These are phyloP conservation scores for Hemicentrotus pulcherrimus DNA, from an alignment of 35 echinoderm and acorn worm genomes.

Conservation along the genomic window DNA sequence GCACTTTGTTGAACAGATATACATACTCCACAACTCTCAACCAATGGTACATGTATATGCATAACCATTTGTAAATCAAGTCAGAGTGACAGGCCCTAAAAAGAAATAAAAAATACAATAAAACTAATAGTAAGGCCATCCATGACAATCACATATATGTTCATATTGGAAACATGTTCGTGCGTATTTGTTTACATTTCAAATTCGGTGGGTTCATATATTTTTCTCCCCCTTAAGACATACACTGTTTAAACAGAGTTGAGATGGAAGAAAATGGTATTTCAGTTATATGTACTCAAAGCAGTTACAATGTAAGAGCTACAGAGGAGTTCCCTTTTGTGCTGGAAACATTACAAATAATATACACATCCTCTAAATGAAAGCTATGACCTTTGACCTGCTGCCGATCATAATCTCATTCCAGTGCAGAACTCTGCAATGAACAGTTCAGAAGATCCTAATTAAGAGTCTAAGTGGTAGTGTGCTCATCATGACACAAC, in stretches of 20 bases:
- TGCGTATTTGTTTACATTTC: neutral
- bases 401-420: no score
- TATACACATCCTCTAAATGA: neutral
- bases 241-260: neutral
- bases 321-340: neutral
- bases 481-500: no score
- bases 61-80: neutral
- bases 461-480: no score
- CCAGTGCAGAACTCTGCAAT: no score
- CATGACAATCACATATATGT: neutral
- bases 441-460: no score
- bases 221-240: neutral
- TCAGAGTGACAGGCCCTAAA: neutral
- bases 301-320: neutral
- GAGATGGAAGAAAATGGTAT: neutral
- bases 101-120: neutral
- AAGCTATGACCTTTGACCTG: neutral
- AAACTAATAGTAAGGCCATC: neutral
- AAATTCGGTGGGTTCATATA: neutral
- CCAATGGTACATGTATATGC: neutral
- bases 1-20: neutral
- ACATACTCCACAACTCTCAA: neutral
- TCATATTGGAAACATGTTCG: neutral
- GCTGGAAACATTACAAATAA: neutral
- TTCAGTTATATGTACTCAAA: neutral